Evolutionary conservation across 2,797 vertebrate species (phyloP).

Genomic region (Microchirus variegatus): DNA sequence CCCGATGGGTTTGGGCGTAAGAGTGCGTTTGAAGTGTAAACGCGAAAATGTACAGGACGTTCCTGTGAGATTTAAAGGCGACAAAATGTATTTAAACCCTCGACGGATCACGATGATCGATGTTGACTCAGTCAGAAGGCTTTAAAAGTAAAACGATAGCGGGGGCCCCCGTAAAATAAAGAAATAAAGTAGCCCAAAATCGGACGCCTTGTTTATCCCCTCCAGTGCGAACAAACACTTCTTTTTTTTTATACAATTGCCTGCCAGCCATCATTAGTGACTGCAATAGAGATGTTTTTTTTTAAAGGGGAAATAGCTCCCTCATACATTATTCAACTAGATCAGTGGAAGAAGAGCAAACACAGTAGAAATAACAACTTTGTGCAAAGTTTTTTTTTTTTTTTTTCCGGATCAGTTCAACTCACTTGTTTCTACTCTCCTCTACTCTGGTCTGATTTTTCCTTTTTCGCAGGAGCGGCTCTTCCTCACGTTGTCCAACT

Average conservation of each 20-base stretch:
- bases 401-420: constrained; percentile 17
- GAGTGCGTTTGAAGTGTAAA: no score
- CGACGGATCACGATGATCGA: no score
- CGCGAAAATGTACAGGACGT: no score
- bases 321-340: constrained; percentile 53
- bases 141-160: no score
- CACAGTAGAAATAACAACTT: not conserved
- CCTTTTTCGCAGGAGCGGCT: constrained; percentile 87
- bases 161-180: not conserved
- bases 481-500: constrained; percentile 96
- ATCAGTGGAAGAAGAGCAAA: constrained; percentile 18
- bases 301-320: constrained; percentile 27
- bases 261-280: constrained; percentile 53
- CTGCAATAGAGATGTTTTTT: constrained; percentile 30
- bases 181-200: constrained; percentile 2
- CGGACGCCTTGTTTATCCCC: constrained; percentile 23
- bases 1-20: constrained; percentile 9
- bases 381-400: not conserved
- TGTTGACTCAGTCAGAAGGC: no score
- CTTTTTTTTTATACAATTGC: constrained; percentile 17
- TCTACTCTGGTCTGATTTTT: constrained; percentile 21
- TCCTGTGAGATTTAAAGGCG: no score
- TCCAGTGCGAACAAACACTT: constrained; percentile 20
- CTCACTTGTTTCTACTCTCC: constrained; percentile 20
- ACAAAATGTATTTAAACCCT: no score